phyloP scores from a whole-genome alignment of 2,797 vertebrate species.

The Poecilia gillii region DNA sequence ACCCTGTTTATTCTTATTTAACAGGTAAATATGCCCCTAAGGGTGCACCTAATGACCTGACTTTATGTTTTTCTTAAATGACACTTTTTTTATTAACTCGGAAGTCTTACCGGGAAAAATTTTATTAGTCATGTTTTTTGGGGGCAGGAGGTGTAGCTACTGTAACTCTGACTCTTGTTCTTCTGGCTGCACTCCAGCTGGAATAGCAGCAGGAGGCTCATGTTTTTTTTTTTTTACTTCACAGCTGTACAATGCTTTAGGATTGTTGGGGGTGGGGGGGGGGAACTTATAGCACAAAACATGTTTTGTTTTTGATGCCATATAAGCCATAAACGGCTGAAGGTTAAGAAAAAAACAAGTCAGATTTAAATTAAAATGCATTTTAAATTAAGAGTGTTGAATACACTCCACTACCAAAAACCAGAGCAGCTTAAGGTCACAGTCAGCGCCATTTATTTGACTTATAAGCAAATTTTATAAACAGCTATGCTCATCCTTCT shows the following conservation, averaged over 20 bases:
- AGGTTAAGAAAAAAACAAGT: background rate
- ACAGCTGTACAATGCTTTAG: background rate
- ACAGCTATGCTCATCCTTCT: background rate
- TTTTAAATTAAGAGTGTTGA: background rate
- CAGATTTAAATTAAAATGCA: background rate
- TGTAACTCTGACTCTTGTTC: slow-evolving; percentile 2
- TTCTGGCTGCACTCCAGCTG: too few species aligned
- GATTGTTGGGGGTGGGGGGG: background rate
- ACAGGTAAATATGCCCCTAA: too few species aligned
- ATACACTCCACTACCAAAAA: background rate
- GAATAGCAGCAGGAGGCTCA: too few species aligned
- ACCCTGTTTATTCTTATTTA: too few species aligned
- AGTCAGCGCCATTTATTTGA: too few species aligned
- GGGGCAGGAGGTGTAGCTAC: slow-evolving; percentile 6
- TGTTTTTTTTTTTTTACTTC: background rate
- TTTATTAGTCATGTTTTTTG: too few species aligned
- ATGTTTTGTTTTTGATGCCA: background rate
- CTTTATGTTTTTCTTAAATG: too few species aligned
- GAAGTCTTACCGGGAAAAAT: too few species aligned
- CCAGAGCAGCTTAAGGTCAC: background rate
- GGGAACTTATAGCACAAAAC: too few species aligned
- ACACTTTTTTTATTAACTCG: too few species aligned
- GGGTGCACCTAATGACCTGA: too few species aligned
- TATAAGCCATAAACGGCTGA: background rate
- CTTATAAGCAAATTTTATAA: background rate